Evolutionary conservation across 2,888 invertebrate species (phyloP).

Genomic region (Scaptomyza tumidula): DNA sequence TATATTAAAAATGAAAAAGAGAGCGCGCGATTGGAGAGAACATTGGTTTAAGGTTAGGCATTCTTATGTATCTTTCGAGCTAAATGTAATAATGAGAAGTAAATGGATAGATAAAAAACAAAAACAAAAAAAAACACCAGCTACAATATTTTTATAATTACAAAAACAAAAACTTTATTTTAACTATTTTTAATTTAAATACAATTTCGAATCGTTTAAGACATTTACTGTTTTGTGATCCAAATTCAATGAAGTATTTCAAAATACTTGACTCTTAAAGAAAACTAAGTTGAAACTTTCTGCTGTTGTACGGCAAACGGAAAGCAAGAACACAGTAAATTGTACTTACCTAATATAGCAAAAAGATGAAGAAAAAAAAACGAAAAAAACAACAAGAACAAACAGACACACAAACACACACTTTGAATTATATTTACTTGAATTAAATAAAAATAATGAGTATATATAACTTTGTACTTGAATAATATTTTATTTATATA

Average conservation of each 20-base stretch:
- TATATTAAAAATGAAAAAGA: constrained; percentile 7
- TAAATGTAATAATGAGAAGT: constrained; percentile 35
- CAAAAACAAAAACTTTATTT: constrained; percentile 55
- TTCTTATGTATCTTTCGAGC: constrained; percentile 70
- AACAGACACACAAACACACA: constrained; percentile 54
- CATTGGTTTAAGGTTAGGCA: constrained; percentile 74
- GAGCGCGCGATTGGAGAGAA: constrained; percentile 50
- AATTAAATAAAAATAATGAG: constrained; percentile 82
- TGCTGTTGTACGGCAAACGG: constrained; percentile 62
- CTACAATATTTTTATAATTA: constrained; percentile 76
- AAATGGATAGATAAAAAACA: constrained; percentile 30
- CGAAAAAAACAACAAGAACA: constrained; percentile 8
- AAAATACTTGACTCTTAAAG: constrained; percentile 23
- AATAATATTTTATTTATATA: constrained; percentile 84
- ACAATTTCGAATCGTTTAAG: constrained; percentile 67
- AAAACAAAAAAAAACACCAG: constrained; percentile 40
- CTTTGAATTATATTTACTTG: constrained; percentile 81
- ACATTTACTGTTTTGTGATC: constrained; percentile 81
- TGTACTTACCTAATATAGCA: constrained; percentile 72
- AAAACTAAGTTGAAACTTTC: constrained; percentile 30
- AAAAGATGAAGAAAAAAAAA: constrained; percentile 35
- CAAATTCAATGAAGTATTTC: constrained; percentile 38
- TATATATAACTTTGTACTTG: constrained; percentile 84
- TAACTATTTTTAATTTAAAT: constrained; percentile 67
- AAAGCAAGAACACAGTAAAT: constrained; percentile 72